Base-by-base conservation (phyloP, 2,888 invertebrate genomes). In the Rhabditophanes sp. region DNA sequence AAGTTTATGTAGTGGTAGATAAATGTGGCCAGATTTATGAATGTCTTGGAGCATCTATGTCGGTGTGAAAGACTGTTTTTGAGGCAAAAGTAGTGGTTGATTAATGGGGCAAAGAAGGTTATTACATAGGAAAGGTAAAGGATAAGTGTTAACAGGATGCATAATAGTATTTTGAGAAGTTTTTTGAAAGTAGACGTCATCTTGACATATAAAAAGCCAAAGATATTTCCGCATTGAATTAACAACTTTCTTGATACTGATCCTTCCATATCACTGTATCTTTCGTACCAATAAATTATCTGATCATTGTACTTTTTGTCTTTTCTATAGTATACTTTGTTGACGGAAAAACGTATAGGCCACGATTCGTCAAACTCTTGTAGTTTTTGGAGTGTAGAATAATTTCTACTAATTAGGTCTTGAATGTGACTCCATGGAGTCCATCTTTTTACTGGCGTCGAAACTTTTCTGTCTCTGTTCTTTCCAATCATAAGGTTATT, bases 321-420 rank as follows among this genome's bases (percentile, higher is more conserved):
- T 24, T 22, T 29, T 20, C 8, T 8, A 3, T 48, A 42, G 28
- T 49, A 53, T 3, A 50, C 33, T n/a, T 34, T 26, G 15, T 26
- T 16, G 14, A 47, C 41, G 3, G 55, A 47, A 42, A 46, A 58
- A 14, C 63, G 40, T 7, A 64, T 46, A 1, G 64, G 59, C 57
- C 64, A 64, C 11, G 48, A 45, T 37, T 64, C 64, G 39, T 64
- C 64, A 31, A 44, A 58, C 16, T 64, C 56, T 1, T 32, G 29
- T 8, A 61, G 20, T n/a, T n/a, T n/a, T n/a, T n/a, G n/a, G n/a
- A n/a, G n/a, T n/a, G n/a, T n/a, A n/a, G n/a, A n/a, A n/a, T n/a
- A n/a, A n/a, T n/a, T n/a, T n/a, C n/a, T n/a, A n/a, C n/a, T n/a
- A n/a, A n/a, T n/a, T n/a, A n/a, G n/a, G n/a, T n/a, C n/a, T n/a